These are phyloP conservation scores for Octodon degus DNA, from an alignment of 2,113 vertebrate species.

Conservation along the genomic window DNA sequence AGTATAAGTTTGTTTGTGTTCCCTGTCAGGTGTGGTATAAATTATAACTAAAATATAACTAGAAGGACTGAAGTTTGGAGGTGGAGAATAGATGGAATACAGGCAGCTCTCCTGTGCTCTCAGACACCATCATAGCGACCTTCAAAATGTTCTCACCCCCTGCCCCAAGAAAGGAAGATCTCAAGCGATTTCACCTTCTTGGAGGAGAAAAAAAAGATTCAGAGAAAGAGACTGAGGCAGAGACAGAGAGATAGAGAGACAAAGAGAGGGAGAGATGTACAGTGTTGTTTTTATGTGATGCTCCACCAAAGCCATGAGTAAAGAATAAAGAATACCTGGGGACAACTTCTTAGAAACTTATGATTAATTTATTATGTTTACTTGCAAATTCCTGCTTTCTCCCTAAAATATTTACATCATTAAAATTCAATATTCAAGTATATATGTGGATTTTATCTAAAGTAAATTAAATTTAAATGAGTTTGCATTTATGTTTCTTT, in stretches of 20 bases:
- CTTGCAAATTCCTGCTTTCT: slow-evolving; percentile 58
- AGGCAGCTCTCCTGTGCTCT: neutral
- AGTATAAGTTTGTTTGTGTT: neutral
- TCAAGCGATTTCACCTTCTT: neutral
- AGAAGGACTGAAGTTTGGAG: neutral
- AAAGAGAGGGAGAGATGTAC: neutral
- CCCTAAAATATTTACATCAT: slow-evolving; percentile 69
- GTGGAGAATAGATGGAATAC: neutral
- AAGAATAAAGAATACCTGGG: slow-evolving; percentile 39
- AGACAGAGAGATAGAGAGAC: neutral
- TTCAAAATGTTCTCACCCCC: neutral
- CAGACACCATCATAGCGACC: neutral
- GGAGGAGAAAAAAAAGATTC: neutral
- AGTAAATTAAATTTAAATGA: slow-evolving; percentile 74
- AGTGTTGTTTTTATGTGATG: neutral
- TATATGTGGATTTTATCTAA: slow-evolving; percentile 65
- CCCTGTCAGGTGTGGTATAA: neutral
- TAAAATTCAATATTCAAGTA: slow-evolving; percentile 73
- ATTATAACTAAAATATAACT: slow-evolving; percentile 45
- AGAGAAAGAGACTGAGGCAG: neutral
- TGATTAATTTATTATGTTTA: slow-evolving; percentile 69
- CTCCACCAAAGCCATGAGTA: slow-evolving; percentile 25
- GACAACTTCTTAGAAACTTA: slow-evolving; percentile 61
- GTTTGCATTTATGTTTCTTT: slow-evolving; percentile 68
- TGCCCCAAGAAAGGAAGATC: neutral